Percentiles rank a stretch among this genome's conserved stretches.
Conservation (phyloP, 2,797 vertebrate species). For the Podarcis lilfordi region DNA sequence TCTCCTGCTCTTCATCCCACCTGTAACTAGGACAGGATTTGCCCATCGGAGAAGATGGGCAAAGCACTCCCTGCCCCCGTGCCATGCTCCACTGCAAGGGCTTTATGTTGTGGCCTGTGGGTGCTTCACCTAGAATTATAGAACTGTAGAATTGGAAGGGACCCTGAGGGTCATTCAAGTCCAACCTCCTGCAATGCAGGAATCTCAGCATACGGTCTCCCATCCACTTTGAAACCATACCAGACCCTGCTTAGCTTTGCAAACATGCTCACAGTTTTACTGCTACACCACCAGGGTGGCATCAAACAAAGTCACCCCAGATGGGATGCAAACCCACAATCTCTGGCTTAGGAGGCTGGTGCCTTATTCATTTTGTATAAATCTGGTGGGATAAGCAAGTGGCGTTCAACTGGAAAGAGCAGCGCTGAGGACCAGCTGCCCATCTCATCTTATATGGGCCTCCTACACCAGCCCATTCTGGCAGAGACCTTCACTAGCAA, state of each 20-base stretch:
- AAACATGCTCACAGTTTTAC: too few species aligned
- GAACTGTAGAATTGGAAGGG: too few species aligned
- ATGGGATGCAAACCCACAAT: too few species aligned
- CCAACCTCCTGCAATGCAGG: too few species aligned
- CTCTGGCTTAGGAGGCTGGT: too few species aligned
- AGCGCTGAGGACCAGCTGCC: not conserved
- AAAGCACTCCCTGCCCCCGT: not conserved
- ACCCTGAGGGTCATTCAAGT: too few species aligned
- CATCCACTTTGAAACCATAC: too few species aligned
- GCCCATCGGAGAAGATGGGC: not conserved
- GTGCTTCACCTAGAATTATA: not conserved
- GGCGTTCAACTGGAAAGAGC: not conserved
- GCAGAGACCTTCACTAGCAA: not conserved
- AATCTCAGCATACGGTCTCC: too few species aligned
- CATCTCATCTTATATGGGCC: not conserved
- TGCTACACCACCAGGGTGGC: too few species aligned
- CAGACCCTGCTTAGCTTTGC: too few species aligned
- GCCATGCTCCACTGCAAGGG: not conserved
- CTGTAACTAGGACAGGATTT: not conserved
- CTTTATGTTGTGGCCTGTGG: not conserved
- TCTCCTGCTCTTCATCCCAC: not conserved
- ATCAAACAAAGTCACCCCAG: too few species aligned
- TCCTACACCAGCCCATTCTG: not conserved
- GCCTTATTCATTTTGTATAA: not conserved
- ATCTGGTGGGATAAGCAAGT: not conserved